Percentiles rank a stretch among this genome's conserved stretches.
Conservation (phyloP, 2,888 invertebrate species). For the Drosophila greeni region DNA sequence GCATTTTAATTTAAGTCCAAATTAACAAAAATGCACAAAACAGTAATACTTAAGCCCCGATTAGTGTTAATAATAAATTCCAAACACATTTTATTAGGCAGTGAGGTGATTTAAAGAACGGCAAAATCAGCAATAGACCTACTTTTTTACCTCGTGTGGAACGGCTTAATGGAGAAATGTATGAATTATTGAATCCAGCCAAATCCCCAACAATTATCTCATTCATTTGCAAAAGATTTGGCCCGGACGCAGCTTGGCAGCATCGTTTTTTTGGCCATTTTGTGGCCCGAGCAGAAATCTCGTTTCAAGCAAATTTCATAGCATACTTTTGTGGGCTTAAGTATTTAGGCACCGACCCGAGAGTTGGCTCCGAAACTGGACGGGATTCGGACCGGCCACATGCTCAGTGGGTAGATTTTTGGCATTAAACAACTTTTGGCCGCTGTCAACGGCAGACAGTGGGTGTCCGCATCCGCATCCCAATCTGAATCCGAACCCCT, state of each 20-base stretch:
- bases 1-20: neutral
- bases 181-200: conserved; percentile 29
- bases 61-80: neutral
- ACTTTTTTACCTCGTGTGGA: conserved; percentile 3
- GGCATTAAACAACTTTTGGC: conserved; percentile 66
- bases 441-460: conserved; percentile 61
- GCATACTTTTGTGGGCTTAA: conserved; percentile 71
- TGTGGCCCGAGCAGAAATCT: conserved; percentile 58
- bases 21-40: neutral
- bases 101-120: neutral
- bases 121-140: conserved; percentile 9
- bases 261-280: conserved; percentile 42
- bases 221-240: conserved; percentile 43
- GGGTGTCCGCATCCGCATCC: conserved; percentile 14
- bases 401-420: conserved; percentile 50
- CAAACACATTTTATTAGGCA: neutral
- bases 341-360: conserved; percentile 58
- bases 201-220: conserved; percentile 53
- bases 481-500: conserved; percentile 2
- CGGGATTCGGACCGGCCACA: conserved; percentile 7
- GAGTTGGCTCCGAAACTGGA: conserved; percentile 18
- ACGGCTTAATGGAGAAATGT: conserved; percentile 9
- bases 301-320: conserved; percentile 68
- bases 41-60: conserved; percentile 3
- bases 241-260: conserved; percentile 10